Evolutionary conservation across 2,113 vertebrate genomes (phyloP).

Genomic region (Baryphthengus martii): DNA sequence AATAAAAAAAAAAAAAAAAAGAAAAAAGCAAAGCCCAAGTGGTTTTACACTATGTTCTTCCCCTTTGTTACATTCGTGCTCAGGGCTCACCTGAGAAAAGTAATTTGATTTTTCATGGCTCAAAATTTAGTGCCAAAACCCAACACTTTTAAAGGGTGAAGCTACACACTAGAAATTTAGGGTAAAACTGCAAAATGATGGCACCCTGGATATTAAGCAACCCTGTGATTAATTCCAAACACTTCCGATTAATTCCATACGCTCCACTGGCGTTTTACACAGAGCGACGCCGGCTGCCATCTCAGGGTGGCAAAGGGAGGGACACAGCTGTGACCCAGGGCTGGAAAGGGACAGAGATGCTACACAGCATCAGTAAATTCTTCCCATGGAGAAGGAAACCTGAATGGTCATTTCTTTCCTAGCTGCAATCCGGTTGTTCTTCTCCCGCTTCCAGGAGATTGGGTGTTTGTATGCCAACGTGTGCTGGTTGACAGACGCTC

Average conservation of each 20-base stretch:
- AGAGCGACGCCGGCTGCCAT: not conserved
- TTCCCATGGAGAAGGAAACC: not conserved
- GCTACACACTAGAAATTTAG: rapidly evolving
- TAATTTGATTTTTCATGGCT: not conserved
- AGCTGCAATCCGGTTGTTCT: not conserved
- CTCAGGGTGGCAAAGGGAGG: not conserved
- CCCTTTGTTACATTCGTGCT: not conserved
- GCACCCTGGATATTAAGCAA: not conserved
- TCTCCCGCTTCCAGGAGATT: not conserved
- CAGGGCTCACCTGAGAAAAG: not conserved
- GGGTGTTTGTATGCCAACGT: rapidly evolving
- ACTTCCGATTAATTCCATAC: rapidly evolving
- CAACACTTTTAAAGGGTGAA: not conserved
- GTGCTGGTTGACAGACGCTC: not conserved
- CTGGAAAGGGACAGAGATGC: not conserved
- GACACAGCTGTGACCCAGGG: not conserved
- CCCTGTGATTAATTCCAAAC: no score
- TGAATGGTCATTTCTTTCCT: rapidly evolving
- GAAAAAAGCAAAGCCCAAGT: not conserved
- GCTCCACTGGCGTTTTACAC: not conserved
- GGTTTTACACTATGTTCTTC: not conserved
- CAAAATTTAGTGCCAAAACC: not conserved
- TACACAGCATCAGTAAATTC: not conserved
- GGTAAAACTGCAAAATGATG: not conserved
- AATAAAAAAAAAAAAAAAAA: rapidly evolving